A percentile compares a stretch with the other conserved stretches of the same genome.
These are phyloP conservation scores for Corydoras sp. DNA, from an alignment of 2,113 vertebrate species.

Conservation along the genomic window DNA sequence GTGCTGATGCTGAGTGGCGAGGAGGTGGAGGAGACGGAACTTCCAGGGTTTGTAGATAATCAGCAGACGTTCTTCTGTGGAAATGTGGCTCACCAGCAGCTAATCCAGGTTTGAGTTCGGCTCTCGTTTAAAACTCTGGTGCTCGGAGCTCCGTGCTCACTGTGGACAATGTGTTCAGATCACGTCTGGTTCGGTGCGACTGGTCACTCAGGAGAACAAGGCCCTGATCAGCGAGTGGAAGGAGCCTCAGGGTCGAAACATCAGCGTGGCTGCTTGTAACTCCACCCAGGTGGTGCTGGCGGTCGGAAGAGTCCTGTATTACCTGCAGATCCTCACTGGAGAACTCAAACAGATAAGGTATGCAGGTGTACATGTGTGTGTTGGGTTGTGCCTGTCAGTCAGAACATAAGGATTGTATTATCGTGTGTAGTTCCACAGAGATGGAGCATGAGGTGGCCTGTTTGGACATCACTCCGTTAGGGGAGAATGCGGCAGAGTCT, in stretches of 20 bases:
- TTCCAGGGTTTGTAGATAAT: conserved; percentile 92
- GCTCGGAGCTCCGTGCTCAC: neutral
- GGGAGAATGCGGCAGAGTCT: conserved; percentile 81
- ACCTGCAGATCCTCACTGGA: conserved; percentile 88
- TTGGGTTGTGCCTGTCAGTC: neutral
- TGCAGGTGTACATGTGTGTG: neutral
- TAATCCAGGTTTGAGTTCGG: conserved; percentile 78
- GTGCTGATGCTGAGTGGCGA: conserved; percentile 95
- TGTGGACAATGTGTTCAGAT: conserved; percentile 67
- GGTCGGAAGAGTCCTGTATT: conserved; percentile 88
- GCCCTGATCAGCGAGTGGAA: conserved; percentile 94
- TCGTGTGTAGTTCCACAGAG: conserved; percentile 77
- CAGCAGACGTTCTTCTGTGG: conserved; percentile 98
- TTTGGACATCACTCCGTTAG: conserved; percentile 92
- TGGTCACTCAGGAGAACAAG: conserved; percentile 93
- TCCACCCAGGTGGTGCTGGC: conserved; percentile 93
- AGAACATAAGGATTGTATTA: neutral
- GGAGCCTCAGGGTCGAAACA: conserved; percentile 92
- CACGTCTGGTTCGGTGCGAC: conserved; percentile 87
- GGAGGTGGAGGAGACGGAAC: conserved; percentile 94
- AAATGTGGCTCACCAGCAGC: conserved; percentile 89
- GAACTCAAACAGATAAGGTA: conserved; percentile 96
- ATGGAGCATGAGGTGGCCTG: conserved; percentile 99
- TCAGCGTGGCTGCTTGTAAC: conserved; percentile 96
- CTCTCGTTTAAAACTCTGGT: neutral